These are phyloP conservation scores for Rissa tridactyla DNA, from an alignment of 2,113 vertebrate genomes.

Conservation along the genomic window DNA sequence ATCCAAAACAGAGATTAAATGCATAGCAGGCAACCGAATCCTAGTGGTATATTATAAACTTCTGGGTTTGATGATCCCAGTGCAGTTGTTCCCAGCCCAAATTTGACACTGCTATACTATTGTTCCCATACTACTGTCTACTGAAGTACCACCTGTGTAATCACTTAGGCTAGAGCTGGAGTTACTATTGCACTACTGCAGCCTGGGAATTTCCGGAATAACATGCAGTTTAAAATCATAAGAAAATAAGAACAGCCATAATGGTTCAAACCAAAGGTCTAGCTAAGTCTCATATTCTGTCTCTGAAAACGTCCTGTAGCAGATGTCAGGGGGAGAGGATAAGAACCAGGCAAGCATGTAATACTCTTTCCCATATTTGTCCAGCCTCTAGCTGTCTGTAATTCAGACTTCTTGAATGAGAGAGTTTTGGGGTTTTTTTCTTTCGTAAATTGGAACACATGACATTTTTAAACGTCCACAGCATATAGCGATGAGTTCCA, in stretches of 20 bases:
- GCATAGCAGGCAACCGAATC: slow-evolving; percentile 20
- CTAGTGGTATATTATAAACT: not conserved
- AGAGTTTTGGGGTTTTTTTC: not conserved
- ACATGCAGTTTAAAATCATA: slow-evolving; percentile 68
- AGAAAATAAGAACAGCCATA: slow-evolving; percentile 11
- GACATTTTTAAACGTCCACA: slow-evolving; percentile 4
- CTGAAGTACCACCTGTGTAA: slow-evolving; percentile 36
- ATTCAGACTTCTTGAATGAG: slow-evolving; percentile 6
- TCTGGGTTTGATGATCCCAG: slow-evolving; percentile 20
- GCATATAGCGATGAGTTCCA: not conserved
- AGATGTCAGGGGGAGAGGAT: not conserved
- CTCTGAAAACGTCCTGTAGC: not conserved
- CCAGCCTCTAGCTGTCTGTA: not conserved
- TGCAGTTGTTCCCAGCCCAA: slow-evolving; percentile 32
- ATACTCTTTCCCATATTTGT: not conserved
- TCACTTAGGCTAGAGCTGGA: slow-evolving; percentile 7
- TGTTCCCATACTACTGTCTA: slow-evolving; percentile 23
- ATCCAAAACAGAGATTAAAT: slow-evolving; percentile 64
- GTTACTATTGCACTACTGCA: not conserved
- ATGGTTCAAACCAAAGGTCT: slow-evolving; percentile 10
- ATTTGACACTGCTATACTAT: slow-evolving; percentile 21
- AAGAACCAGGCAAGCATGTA: not conserved
- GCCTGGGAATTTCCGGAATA: slow-evolving; percentile 69
- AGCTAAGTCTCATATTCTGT: not conserved
- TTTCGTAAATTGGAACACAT: not conserved